phyloP scores from a whole-genome alignment of 2,797 vertebrate genomes.

The Chaetodon trifasciatus region DNA sequence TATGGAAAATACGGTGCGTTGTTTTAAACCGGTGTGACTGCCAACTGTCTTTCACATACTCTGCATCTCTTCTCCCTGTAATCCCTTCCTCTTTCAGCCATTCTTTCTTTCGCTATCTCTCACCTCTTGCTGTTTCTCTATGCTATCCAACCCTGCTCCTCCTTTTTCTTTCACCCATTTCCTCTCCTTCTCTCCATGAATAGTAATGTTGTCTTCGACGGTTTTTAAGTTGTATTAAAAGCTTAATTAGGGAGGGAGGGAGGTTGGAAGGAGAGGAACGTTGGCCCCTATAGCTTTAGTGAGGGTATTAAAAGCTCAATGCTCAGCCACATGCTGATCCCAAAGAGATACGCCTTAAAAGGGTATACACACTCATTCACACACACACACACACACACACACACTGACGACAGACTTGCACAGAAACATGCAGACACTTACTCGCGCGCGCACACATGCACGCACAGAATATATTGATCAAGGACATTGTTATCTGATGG shows the following conservation, averaged over 20 bases:
- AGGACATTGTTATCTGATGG: slow-evolving; percentile 77
- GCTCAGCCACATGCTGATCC: slow-evolving; percentile 72
- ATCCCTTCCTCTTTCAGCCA: slow-evolving; percentile 17
- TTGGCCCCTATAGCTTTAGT: slow-evolving; percentile 53
- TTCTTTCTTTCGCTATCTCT: slow-evolving; percentile 7
- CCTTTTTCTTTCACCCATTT: slow-evolving; percentile 8
- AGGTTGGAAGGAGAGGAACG: slow-evolving; percentile 46
- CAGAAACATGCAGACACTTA: slow-evolving; percentile 3
- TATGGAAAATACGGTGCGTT: slow-evolving; percentile 60
- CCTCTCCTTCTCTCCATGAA: slow-evolving; percentile 50
- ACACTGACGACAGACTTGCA: slow-evolving; percentile 3
- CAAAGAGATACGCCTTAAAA: slow-evolving; percentile 70
- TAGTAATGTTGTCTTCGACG: slow-evolving; percentile 56
- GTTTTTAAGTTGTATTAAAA: slow-evolving; percentile 69
- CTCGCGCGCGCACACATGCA: neutral
- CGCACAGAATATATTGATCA: slow-evolving; percentile 63
- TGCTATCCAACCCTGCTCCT: neutral
- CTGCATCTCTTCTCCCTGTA: slow-evolving; percentile 24
- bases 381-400: slow-evolving; percentile 25
- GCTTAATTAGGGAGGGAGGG: slow-evolving; percentile 64
- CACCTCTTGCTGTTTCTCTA: slow-evolving; percentile 8
- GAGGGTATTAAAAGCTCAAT: slow-evolving; percentile 77
- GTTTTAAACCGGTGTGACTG: slow-evolving; percentile 58
- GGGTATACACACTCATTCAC: slow-evolving; percentile 32
- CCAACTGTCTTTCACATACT: slow-evolving; percentile 40